phyloP scores from a whole-genome alignment of 2,113 vertebrate genomes.

The Ardeotis arabs region DNA sequence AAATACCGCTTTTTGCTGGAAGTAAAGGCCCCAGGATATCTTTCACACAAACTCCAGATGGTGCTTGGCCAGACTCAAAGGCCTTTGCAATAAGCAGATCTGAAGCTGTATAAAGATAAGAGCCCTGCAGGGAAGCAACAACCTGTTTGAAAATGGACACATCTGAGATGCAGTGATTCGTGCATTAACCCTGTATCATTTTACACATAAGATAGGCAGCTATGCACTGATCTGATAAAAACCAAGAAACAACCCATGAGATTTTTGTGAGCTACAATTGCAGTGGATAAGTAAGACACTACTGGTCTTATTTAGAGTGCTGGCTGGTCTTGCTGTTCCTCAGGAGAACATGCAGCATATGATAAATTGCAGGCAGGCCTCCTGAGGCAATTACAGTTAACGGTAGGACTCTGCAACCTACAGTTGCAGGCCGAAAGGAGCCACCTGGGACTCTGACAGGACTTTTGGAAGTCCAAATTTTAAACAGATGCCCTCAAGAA shows the following conservation, averaged over 20 bases:
- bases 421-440: not conserved
- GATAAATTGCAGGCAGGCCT: not conserved
- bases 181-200: not conserved
- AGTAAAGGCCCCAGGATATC: not conserved
- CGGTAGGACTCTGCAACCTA: not conserved
- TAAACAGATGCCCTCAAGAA: not conserved
- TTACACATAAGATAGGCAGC: not conserved
- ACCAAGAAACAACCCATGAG: not conserved
- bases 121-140: not conserved
- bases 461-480: not conserved
- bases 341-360: rapidly evolving
- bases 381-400: not conserved
- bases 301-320: not conserved
- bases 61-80: not conserved
- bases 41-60: not conserved
- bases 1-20: not conserved
- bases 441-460: not conserved
- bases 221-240: not conserved
- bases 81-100: not conserved
- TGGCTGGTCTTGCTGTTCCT: not conserved
- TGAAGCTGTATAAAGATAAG: not conserved
- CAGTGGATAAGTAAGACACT: not conserved
- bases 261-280: not conserved
- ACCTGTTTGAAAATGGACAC: not conserved
- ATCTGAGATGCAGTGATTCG: not conserved